Evolutionary conservation across 1,140 invertebrate species (phyloP).

Genomic region (Aphaenogaster rudis): DNA sequence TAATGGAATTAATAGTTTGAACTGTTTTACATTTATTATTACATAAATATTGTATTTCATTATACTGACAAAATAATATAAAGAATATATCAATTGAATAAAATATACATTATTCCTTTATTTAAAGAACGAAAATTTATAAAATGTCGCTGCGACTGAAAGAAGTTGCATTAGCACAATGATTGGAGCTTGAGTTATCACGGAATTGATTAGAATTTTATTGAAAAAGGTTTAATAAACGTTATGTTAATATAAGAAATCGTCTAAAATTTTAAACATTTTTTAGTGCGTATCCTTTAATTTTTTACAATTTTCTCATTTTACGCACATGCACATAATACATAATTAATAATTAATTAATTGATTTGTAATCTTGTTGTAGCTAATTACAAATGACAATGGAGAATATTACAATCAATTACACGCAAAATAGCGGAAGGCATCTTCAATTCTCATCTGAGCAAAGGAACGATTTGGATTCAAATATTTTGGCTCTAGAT

Average conservation of each 20-base stretch:
- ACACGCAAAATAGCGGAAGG: background rate
- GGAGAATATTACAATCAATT: background rate
- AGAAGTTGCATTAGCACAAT: background rate
- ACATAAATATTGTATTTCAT: background rate
- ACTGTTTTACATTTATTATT: background rate
- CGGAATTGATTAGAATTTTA: background rate
- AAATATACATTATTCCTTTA: background rate
- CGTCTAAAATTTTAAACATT: background rate
- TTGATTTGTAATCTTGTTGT: background rate
- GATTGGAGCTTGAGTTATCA: background rate
- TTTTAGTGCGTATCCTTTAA: background rate
- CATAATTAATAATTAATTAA: conserved; percentile 11
- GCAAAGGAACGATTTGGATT: background rate
- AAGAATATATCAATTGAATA: background rate
- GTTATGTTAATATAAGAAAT: background rate
- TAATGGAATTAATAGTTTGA: background rate
- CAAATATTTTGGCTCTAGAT: conserved; percentile 66
- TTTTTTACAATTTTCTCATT: conserved; percentile 6
- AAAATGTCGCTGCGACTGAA: background rate
- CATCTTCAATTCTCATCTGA: background rate
- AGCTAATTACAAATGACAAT: background rate
- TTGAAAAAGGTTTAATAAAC: background rate
- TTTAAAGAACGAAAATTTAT: background rate
- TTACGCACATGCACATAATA: background rate
- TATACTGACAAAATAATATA: background rate